These are phyloP conservation scores for Nomada ferruginata DNA, from an alignment of 2,888 invertebrate species.

Conservation along the genomic window DNA sequence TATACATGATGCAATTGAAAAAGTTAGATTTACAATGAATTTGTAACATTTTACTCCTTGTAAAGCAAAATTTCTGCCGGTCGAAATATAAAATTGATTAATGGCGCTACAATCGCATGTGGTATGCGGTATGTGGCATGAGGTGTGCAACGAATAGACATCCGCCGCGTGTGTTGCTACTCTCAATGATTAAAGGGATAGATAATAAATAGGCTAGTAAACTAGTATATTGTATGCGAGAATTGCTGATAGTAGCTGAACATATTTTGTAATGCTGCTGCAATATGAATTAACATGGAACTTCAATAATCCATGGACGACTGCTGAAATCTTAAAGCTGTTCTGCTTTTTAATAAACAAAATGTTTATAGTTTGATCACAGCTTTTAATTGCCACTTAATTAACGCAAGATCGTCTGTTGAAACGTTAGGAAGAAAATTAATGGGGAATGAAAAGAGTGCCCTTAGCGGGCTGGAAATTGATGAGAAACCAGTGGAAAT, in stretches of 20 bases:
- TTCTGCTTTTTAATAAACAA: constrained; percentile 1
- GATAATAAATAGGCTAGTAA: not conserved
- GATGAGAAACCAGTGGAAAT: constrained; percentile 91
- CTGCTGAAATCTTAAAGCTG: not conserved
- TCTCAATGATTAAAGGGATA: not conserved
- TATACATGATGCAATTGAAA: not conserved
- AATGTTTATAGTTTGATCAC: not conserved
- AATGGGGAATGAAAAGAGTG: constrained; percentile 92
- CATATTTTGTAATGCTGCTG: not conserved
- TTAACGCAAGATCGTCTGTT: not conserved
- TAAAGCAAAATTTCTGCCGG: not conserved
- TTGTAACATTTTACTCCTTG: not conserved
- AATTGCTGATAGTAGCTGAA: not conserved
- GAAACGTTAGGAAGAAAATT: constrained; percentile 36
- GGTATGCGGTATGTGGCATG: too few species aligned
- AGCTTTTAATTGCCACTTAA: not conserved
- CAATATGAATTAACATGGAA: not conserved
- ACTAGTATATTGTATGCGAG: not conserved
- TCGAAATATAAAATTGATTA: not conserved
- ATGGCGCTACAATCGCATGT: constrained; percentile 13
- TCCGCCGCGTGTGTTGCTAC: not conserved
- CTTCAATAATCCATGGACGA: constrained; percentile 12
- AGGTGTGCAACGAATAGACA: not conserved
- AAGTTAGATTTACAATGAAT: not conserved
- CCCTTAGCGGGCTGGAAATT: constrained; percentile 90